phyloP scores from a whole-genome alignment of 2,888 invertebrate genomes.

The Eulithis prunata region DNA sequence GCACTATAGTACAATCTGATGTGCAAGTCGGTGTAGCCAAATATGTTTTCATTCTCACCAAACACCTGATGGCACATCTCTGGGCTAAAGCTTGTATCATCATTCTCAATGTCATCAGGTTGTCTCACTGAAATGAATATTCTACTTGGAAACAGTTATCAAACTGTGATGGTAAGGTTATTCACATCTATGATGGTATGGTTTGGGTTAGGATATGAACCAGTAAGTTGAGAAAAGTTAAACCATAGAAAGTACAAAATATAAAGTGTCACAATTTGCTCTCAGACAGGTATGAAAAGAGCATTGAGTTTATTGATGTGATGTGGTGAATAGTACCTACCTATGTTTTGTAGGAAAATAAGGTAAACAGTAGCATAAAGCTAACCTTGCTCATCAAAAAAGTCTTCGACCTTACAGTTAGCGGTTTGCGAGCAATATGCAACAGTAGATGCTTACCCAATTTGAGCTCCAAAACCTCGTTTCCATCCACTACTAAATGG shows the following conservation, averaged over 20 bases:
- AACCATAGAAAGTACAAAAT: too few relatives aligned
- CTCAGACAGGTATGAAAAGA: not conserved
- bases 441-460: slow-evolving; percentile 28
- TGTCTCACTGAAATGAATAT: slow-evolving; percentile 79
- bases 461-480: slow-evolving; percentile 80
- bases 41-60: slow-evolving; percentile 95
- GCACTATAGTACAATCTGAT: slow-evolving; percentile 93
- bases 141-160: not conserved
- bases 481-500: slow-evolving; percentile 83
- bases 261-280: not conserved
- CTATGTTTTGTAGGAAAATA: not conserved
- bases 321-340: not conserved
- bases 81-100: slow-evolving; percentile 87
- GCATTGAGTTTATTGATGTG: not conserved
- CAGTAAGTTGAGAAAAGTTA: not conserved
- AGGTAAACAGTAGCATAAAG: not conserved
- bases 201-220: not conserved
- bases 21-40: slow-evolving; percentile 94
- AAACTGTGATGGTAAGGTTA: too few relatives aligned
- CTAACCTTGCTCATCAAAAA: slow-evolving; percentile 22
- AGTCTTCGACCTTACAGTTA: slow-evolving; percentile 16
- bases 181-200: not conserved
- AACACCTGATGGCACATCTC: slow-evolving; percentile 97
- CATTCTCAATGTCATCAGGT: slow-evolving; percentile 87
- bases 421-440: not conserved